phyloP scores from a whole-genome alignment of 2,797 vertebrate species.

The Loris lydekkerianus region DNA sequence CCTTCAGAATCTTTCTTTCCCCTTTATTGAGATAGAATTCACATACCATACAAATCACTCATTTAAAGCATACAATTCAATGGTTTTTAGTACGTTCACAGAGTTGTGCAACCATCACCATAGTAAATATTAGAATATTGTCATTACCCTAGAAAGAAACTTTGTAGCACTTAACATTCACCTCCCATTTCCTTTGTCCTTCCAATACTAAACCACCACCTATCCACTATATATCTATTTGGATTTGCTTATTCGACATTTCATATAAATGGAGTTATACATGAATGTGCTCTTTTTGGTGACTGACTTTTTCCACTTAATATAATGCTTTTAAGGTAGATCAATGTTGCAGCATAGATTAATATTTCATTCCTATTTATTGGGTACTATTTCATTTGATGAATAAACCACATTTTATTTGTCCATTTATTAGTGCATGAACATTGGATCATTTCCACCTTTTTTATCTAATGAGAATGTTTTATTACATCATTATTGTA shows the following conservation, averaged over 20 bases:
- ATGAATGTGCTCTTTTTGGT: background rate
- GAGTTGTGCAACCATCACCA: background rate
- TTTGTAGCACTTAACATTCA: background rate
- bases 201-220: background rate
- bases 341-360: background rate
- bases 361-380: background rate
- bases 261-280: background rate
- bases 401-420: background rate
- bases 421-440: background rate
- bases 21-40: background rate
- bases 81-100: background rate
- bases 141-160: background rate
- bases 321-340: background rate
- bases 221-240: background rate
- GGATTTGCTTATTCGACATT: background rate
- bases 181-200: background rate
- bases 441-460: background rate
- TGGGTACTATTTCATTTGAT: background rate
- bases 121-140: background rate
- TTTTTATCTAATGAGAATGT: too few relatives aligned
- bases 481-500: too few relatives aligned
- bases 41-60: background rate
- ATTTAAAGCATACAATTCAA: background rate
- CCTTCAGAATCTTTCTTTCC: background rate
- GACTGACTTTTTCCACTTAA: background rate